A percentile compares a stretch with the other conserved stretches of the same genome.
These are phyloP conservation scores for Botrylloides violaceus DNA, from an alignment of 23 tunicate genomes.

Conservation along the genomic window DNA sequence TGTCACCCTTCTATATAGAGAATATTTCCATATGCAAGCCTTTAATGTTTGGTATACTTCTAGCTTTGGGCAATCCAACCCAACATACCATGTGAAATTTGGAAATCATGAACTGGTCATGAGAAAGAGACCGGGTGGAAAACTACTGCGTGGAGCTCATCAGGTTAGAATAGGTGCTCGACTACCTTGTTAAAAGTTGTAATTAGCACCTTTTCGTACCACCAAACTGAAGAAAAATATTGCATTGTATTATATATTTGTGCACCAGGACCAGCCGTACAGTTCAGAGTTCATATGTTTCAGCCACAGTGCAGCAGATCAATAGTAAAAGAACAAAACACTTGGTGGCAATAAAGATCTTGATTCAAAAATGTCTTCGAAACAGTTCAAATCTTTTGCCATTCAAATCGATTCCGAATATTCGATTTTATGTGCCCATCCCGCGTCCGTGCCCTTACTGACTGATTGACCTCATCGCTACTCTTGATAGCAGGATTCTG, in stretches of 20 bases:
- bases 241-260: too few species aligned
- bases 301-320: too few species aligned
- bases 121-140: constrained; percentile 74
- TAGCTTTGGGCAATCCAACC: constrained; percentile 90
- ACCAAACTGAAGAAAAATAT: too few species aligned
- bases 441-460: too few species aligned
- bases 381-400: neutral
- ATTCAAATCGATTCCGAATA: too few species aligned
- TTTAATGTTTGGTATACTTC: constrained; percentile 3
- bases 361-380: neutral
- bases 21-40: neutral
- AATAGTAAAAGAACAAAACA: neutral
- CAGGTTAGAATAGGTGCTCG: constrained; percentile 38
- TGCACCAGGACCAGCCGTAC: too few species aligned
- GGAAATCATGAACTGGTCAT: constrained; percentile 63
- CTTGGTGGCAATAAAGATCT: neutral
- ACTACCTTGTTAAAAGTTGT: neutral
- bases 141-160: constrained; percentile 79
- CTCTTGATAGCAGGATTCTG: too few species aligned
- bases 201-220: neutral
- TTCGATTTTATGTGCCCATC: too few species aligned
- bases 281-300: too few species aligned
- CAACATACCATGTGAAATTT: constrained; percentile 65
- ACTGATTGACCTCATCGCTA: too few species aligned
- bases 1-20: neutral